Conservation (phyloP, 2,113 vertebrate genomes). For the Sorex fumeus region DNA sequence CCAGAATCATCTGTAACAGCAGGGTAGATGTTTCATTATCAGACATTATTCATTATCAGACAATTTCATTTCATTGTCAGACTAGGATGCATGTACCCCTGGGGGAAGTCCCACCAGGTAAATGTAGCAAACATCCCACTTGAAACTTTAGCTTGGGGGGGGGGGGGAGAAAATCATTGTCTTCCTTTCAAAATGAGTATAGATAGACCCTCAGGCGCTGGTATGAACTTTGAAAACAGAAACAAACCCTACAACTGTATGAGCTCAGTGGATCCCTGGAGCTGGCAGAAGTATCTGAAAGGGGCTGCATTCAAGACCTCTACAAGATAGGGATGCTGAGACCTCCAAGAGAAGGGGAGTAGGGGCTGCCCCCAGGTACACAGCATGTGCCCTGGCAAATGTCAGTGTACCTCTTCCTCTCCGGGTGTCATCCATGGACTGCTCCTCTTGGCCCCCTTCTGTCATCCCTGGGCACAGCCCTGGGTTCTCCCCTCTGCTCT, state of each 20-base stretch:
- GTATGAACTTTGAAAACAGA: slow-evolving; percentile 20
- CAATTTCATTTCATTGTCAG: no score
- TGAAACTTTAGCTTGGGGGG: not conserved
- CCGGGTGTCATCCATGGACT: not conserved
- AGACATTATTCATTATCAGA: slow-evolving; percentile 44
- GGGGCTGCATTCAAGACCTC: not conserved
- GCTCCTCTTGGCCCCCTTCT: not conserved
- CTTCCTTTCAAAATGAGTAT: slow-evolving; percentile 60
- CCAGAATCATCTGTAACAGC: slow-evolving; percentile 17
- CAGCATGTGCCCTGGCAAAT: not conserved
- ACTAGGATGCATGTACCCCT: slow-evolving; percentile 58
- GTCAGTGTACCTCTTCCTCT: not conserved
- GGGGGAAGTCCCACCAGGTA: slow-evolving; percentile 74
- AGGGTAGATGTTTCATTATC: not conserved
- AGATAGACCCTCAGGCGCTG: not conserved
- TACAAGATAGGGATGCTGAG: not conserved
- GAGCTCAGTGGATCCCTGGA: not conserved
- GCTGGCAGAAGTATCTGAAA: not conserved
- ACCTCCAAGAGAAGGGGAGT: not conserved
- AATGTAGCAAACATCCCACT: slow-evolving; percentile 63
- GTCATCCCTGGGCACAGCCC: no score
- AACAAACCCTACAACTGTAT: not conserved
- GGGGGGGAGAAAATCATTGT: not conserved
- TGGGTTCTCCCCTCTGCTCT: no score
- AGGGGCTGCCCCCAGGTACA: not conserved